These are phyloP conservation scores for Staurois parvus DNA, from an alignment of 2,797 vertebrate species.

Conservation along the genomic window DNA sequence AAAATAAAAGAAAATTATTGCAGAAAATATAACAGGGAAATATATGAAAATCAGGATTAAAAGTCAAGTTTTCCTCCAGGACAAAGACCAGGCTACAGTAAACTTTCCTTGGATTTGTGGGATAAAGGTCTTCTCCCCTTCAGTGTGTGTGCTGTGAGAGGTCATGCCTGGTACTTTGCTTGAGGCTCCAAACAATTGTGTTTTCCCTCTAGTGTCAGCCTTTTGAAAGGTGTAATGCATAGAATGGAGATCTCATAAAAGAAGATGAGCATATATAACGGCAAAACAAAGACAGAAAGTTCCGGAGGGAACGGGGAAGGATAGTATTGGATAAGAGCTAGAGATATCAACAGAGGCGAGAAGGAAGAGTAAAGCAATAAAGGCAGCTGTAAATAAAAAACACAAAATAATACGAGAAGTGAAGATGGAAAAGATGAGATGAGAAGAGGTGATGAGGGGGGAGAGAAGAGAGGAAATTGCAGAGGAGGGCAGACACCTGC, in stretches of 20 bases:
- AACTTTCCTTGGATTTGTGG: no score
- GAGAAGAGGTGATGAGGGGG: background rate
- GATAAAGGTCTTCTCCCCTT: background rate
- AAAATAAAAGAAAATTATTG: no score
- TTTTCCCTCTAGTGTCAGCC: background rate
- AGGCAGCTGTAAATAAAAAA: background rate
- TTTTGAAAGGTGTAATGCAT: background rate
- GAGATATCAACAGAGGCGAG: background rate
- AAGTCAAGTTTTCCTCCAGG: no score
- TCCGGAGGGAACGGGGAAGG: background rate
- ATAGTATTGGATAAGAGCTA: background rate
- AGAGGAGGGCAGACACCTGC: slow-evolving; percentile 41
- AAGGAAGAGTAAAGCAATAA: background rate
- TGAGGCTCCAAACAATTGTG: background rate
- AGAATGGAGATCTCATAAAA: slow-evolving; percentile 3
- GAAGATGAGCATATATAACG: background rate
- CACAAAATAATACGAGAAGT: background rate
- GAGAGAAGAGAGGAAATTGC: background rate
- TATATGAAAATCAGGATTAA: no score
- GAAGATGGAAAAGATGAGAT: background rate
- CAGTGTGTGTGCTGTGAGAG: background rate
- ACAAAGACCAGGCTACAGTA: no score
- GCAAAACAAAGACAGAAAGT: background rate
- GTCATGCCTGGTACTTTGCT: background rate
- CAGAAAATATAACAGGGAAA: no score